Evolutionary conservation across 2,797 vertebrate species (phyloP), one percentile per base, ranked within the genome.

Genomic region (Pangasius mekongensis): DNA sequence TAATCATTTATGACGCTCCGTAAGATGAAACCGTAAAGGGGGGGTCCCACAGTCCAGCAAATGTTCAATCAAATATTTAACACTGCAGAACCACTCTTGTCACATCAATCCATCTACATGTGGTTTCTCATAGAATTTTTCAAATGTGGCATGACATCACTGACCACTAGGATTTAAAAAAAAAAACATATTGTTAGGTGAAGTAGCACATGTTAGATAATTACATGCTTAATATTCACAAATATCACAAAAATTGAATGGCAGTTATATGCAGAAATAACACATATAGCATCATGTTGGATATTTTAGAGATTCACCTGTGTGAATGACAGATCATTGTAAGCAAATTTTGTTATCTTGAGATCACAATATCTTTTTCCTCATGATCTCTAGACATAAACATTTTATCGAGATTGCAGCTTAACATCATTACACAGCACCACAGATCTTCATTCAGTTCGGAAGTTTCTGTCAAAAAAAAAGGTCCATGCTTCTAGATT

Each of bases 61-160:
- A 54, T 78, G 2, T 39, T 39, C 39, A 39, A 78, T 78, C n/a
- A 78, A 56, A 78, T 78, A 78, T 78, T 56, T 56, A 78, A 33
- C 49, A 78, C 52, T 22, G 27, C 16, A 33, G 77, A 33, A 22
- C 52, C n/a, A 80, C 52, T 56, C 77, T 33, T 33, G 16, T 80
- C n/a, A 33, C 52, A 80, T 80, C 52, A 52, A 56, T 80, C 76
- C 49, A 54, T 78, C 77, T 22, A 20, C 5, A 5, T 36, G n/a
- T 22, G 30, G 14, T 80, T 80, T 56, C 49, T 80, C 77, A 77
- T 30, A 33, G 77, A 56, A 80, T 36, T 36, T 56, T 56, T 33
- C 36, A 56, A n/a, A 77, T 77, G 47, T 52, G 6, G 14, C 13
- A 52, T 52, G 74, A 77, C 74, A 52, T 52, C 74, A 36, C 52